A percentile compares a stretch with the other conserved stretches of the same genome.
These are phyloP conservation scores for Peromyscus aztecus DNA, from an alignment of 2,797 vertebrate genomes.

Conservation along the genomic window DNA sequence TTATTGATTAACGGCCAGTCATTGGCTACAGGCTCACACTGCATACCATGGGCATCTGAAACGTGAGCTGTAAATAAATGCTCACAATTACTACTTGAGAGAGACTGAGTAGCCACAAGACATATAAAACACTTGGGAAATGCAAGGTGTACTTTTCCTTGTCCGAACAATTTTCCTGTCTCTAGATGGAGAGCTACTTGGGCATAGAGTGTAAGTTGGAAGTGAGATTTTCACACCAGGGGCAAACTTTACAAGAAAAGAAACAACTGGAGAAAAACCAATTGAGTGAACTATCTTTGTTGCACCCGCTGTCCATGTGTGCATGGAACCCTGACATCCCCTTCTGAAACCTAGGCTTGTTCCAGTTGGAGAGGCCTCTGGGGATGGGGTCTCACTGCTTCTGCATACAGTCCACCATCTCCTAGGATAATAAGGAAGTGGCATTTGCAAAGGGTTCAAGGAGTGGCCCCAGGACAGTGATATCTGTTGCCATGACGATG, in stretches of 20 bases:
- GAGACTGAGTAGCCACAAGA: neutral
- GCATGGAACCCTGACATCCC: neutral
- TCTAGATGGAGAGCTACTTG: conserved; percentile 39
- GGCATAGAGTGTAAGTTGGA: conserved; percentile 27
- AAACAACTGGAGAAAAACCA: conserved; percentile 46
- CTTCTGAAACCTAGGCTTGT: neutral
- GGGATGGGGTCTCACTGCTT: conserved; percentile 22
- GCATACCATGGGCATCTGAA: neutral
- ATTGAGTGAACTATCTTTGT: conserved; percentile 67
- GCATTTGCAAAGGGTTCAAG: conserved; percentile 59
- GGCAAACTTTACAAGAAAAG: conserved; percentile 63
- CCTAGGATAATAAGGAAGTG: conserved; percentile 63
- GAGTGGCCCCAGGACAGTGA: conserved; percentile 66
- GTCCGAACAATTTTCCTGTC: neutral
- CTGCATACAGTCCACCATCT: neutral
- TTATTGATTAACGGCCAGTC: conserved; percentile 73
- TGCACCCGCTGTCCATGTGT: conserved; percentile 4
- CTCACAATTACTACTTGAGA: neutral
- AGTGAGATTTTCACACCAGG: conserved; percentile 63
- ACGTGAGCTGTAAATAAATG: neutral
- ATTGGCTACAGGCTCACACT: neutral
- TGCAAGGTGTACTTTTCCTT: neutral
- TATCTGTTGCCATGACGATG: conserved; percentile 75
- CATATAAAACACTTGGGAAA: neutral
- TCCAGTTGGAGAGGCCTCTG: neutral